Percentiles rank a stretch among this genome's conserved stretches.
Conservation (phyloP, 2,113 vertebrate species). For the Apaloderma vittatum region DNA sequence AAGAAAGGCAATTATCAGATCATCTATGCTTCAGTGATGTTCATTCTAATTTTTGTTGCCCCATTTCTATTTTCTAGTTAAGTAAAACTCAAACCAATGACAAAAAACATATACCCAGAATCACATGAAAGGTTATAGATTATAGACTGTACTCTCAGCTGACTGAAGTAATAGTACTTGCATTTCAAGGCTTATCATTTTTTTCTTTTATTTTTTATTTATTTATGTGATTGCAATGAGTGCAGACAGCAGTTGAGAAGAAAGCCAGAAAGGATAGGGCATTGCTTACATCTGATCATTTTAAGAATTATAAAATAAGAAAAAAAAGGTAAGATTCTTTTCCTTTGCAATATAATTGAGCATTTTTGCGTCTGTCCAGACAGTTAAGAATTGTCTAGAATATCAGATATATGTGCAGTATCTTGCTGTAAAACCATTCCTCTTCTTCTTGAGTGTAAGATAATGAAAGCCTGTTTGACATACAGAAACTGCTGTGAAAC, state of each 20-base stretch:
- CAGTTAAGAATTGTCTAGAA: constrained; percentile 10
- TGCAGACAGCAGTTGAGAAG: background rate
- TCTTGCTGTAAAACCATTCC: background rate
- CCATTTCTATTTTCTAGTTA: constrained; percentile 71
- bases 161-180: constrained; percentile 36
- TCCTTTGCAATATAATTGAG: constrained; percentile 38
- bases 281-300: constrained; percentile 36
- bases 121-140: constrained; percentile 28
- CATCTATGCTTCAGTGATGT: constrained; percentile 63
- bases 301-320: constrained; percentile 44
- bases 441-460: background rate
- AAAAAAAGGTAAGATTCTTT: background rate
- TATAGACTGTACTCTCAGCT: constrained; percentile 54
- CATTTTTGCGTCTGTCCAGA: background rate
- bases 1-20: constrained; percentile 70
- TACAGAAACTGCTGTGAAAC: constrained; percentile 25
- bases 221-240: constrained; percentile 18
- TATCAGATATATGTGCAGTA: background rate
- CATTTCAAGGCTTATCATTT: constrained; percentile 52
- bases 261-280: constrained; percentile 16
- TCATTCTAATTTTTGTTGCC: constrained; percentile 48
- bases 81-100: constrained; percentile 71
- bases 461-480: constrained; percentile 27
- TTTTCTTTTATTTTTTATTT: constrained; percentile 35
- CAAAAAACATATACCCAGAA: constrained; percentile 66